Percentiles rank a stretch among this genome's conserved stretches.
phyloP scores from a whole-genome alignment of 2,113 vertebrate genomes.

The Xenus cinereus region DNA sequence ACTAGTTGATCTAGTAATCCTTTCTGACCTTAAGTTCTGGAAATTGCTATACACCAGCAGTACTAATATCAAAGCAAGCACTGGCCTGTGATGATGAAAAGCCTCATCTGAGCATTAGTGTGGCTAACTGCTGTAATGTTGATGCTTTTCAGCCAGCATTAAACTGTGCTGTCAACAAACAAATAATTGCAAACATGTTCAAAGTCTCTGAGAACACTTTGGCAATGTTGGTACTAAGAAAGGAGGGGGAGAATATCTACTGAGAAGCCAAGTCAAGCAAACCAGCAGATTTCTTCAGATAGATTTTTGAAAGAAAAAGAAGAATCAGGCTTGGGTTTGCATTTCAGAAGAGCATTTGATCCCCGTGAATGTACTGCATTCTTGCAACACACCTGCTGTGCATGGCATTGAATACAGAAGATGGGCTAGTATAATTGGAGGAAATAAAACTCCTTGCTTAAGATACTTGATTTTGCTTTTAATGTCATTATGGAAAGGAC shows the following conservation, averaged over 20 bases:
- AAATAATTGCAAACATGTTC: background rate
- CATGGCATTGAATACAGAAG: background rate
- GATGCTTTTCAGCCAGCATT: background rate
- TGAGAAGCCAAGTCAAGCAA: background rate
- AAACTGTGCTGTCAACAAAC: background rate
- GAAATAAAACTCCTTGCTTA: background rate
- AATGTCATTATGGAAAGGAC: background rate
- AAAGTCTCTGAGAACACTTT: background rate
- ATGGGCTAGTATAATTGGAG: background rate
- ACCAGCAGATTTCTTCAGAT: background rate
- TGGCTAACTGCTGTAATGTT: background rate
- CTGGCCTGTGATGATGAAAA: background rate
- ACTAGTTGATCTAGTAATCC: background rate
- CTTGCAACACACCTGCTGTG: background rate
- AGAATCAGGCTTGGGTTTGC: background rate
- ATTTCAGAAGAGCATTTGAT: background rate
- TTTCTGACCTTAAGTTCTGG: constrained; percentile 4
- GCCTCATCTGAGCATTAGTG: background rate
- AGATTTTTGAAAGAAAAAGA: background rate
- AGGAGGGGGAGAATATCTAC: background rate
- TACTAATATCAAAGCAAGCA: background rate
- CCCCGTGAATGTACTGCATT: background rate
- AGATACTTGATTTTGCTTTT: background rate
- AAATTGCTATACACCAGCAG: background rate
- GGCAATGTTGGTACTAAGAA: background rate